Conservation (phyloP, 2,797 vertebrate genomes). For the Cynodonichthys magdalenae region DNA sequence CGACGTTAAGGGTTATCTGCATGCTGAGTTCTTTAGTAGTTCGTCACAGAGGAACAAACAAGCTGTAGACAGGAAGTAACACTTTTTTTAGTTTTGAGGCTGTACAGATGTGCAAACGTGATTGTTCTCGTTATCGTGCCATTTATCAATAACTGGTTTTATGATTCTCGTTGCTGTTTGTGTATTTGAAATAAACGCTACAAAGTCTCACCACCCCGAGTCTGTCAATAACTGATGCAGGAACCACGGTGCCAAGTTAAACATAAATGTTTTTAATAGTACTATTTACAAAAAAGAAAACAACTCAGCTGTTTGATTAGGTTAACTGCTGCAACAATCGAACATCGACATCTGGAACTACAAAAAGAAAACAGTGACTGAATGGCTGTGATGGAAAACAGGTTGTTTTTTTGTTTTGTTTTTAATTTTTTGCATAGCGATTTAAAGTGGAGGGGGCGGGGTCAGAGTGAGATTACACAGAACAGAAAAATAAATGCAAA, state of each 20-base stretch:
- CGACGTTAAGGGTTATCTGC: constrained; percentile 65
- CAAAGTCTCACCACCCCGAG: constrained; percentile 57
- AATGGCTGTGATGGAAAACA: constrained; percentile 75
- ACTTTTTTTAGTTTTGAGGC: constrained; percentile 80
- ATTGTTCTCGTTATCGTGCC: constrained; percentile 91
- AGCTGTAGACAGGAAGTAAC: constrained; percentile 62
- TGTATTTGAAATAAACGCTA: constrained; percentile 99
- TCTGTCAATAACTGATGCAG: constrained; percentile 28
- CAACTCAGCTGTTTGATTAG: constrained; percentile 81
- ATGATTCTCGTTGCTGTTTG: constrained; percentile 93
- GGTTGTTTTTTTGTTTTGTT: constrained; percentile 55
- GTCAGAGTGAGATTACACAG: constrained; percentile 45
- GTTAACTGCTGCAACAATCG: constrained; percentile 83
- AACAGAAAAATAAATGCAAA: constrained; percentile 43
- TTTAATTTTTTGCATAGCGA: constrained; percentile 83
- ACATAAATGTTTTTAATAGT: constrained; percentile 88
- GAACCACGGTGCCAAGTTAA: constrained; percentile 77
- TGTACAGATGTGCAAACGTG: constrained; percentile 93
- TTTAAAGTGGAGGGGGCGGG: constrained; percentile 61
- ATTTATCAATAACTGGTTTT: constrained; percentile 95
- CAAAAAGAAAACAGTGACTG: constrained; percentile 75
- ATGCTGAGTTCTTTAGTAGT: constrained; percentile 60
- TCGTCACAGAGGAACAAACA: neutral
- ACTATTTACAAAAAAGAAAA: constrained; percentile 86
- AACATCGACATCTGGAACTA: constrained; percentile 82